phyloP scores from a whole-genome alignment of 2,113 vertebrate genomes.

The Eira barbara region DNA sequence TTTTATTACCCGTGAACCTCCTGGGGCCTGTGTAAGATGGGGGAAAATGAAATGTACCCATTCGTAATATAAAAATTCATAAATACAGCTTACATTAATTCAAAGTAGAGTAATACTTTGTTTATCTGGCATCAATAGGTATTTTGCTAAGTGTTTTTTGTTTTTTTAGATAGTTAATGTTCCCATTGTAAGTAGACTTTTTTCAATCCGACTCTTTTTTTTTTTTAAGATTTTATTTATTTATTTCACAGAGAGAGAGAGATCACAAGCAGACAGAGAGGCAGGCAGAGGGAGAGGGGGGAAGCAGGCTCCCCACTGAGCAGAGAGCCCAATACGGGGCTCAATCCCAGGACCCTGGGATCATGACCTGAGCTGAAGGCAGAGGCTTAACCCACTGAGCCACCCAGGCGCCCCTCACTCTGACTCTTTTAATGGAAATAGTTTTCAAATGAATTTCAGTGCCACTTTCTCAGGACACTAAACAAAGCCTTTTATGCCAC shows the following conservation, averaged over 20 bases:
- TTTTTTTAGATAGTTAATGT: constrained; percentile 26
- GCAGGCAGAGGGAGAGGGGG: too few relatives aligned
- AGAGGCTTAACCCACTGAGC: too few relatives aligned
- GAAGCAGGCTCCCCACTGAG: too few relatives aligned
- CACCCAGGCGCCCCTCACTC: not conserved
- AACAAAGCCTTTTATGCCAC: constrained; percentile 30
- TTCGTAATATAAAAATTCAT: constrained; percentile 37
- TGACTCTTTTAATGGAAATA: constrained; percentile 16
- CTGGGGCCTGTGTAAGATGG: not conserved
- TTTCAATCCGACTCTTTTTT: not conserved
- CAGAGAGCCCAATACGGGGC: too few relatives aligned
- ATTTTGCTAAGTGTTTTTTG: constrained; percentile 29
- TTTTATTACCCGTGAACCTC: constrained; percentile 3
- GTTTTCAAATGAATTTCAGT: constrained; percentile 34
- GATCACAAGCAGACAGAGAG: too few relatives aligned
- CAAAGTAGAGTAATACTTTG: constrained; percentile 22
- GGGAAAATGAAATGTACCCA: constrained; percentile 30
- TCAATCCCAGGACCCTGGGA: too few relatives aligned
- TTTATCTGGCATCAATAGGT: constrained; percentile 20
- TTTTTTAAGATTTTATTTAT: too few relatives aligned
- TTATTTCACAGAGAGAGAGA: too few relatives aligned
- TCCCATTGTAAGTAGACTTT: not conserved
- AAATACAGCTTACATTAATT: constrained; percentile 50
- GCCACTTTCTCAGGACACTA: not conserved
- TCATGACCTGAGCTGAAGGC: too few relatives aligned